phyloP scores from a whole-genome alignment of 1,140 invertebrate species.

The Drosophila grimshawi region DNA sequence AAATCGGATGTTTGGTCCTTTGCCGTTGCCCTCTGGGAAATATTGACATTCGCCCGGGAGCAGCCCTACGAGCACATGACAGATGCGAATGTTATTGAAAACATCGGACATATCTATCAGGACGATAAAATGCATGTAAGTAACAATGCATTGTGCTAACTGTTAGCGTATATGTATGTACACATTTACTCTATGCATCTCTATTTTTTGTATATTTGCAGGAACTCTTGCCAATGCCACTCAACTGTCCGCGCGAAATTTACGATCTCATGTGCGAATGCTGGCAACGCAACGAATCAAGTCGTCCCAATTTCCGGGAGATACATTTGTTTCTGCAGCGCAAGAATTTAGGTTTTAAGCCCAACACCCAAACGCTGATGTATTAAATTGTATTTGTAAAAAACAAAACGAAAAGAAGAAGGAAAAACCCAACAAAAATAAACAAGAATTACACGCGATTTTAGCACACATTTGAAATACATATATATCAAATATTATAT shows the following conservation, averaged over 20 bases:
- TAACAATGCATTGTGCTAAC: slow-evolving; percentile 9
- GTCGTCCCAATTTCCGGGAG: slow-evolving; percentile 95
- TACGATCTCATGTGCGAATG: slow-evolving; percentile 97
- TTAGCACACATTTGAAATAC: slow-evolving; percentile 51
- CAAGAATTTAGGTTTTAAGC: slow-evolving; percentile 94
- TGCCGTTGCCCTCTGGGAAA: slow-evolving; percentile 95
- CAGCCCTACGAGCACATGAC: slow-evolving; percentile 92
- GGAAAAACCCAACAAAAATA: slow-evolving; percentile 5
- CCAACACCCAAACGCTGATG: slow-evolving; percentile 74
- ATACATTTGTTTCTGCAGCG: slow-evolving; percentile 96
- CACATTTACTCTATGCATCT: background rate
- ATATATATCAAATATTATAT: slow-evolving; percentile 40
- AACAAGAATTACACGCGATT: slow-evolving; percentile 40
- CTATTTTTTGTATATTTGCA: slow-evolving; percentile 66
- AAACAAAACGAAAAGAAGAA: slow-evolving; percentile 2
- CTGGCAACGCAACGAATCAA: slow-evolving; percentile 94
- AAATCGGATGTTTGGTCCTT: slow-evolving; percentile 96
- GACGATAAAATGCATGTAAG: slow-evolving; percentile 86
- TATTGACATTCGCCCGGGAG: slow-evolving; percentile 92
- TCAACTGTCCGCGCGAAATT: slow-evolving; percentile 94
- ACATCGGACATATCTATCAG: slow-evolving; percentile 89
- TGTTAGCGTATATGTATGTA: background rate
- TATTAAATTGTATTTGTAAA: slow-evolving; percentile 50
- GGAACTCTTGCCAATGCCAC: slow-evolving; percentile 90
- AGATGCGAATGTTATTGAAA: slow-evolving; percentile 92